Percentiles rank a stretch among this genome's conserved stretches.
Conservation (phyloP, 2,113 vertebrate genomes). For the Rafetus swinhoei region DNA sequence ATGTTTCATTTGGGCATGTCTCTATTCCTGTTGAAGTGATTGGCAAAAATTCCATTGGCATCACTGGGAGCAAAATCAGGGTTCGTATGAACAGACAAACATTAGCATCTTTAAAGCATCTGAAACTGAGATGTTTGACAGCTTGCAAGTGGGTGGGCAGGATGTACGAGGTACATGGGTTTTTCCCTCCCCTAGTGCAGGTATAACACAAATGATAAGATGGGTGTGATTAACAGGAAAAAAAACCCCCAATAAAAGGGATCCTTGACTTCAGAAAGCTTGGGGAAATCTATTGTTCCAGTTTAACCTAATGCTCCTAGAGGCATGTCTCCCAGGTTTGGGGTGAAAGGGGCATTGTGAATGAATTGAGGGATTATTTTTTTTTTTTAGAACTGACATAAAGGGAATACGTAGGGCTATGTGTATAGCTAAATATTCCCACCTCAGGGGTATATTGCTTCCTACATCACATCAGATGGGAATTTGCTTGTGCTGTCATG, state of each 20-base stretch:
- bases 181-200: not conserved
- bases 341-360: not conserved
- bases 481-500: not conserved
- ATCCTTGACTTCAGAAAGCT: not conserved
- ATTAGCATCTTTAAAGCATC: not conserved
- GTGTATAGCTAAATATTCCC: not conserved
- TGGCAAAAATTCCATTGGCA: not conserved
- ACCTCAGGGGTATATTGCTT: not conserved
- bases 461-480: fast-evolving
- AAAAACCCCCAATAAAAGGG: not conserved
- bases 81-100: not conserved
- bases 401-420: not conserved
- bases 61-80: not conserved
- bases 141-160: fast-evolving
- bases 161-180: not conserved
- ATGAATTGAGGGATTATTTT: not conserved
- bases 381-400: not conserved
- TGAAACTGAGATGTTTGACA: not conserved
- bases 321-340: not conserved
- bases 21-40: not conserved
- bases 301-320: not conserved
- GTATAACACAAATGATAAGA: not conserved
- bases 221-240: not conserved
- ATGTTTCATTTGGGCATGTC: not conserved
- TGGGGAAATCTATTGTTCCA: fast-evolving